A percentile compares a stretch with the other conserved stretches of the same genome.
Conservation (phyloP, 2,113 vertebrate genomes). For the Rhipidura dahli region DNA sequence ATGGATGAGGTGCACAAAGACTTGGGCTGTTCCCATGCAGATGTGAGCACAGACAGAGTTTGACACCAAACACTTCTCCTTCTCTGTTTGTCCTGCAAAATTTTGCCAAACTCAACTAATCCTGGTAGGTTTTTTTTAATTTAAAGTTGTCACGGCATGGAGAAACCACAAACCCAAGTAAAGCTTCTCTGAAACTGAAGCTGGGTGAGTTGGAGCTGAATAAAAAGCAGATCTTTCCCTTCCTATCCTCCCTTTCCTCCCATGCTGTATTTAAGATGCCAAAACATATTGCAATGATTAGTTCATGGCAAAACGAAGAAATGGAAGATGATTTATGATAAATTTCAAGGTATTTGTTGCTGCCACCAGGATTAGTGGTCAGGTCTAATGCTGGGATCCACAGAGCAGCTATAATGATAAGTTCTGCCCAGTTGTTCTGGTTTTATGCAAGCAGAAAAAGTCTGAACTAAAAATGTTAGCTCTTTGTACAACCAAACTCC, state of each 20-base stretch:
- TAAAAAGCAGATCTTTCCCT: neutral
- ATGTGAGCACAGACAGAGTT: rapidly evolving
- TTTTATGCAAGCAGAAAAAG: neutral
- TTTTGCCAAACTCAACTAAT: neutral
- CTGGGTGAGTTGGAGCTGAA: neutral
- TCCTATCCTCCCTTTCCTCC: neutral
- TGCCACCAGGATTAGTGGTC: neutral
- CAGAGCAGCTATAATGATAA: neutral
- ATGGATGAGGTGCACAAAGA: neutral
- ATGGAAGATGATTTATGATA: neutral
- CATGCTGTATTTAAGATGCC: rapidly evolving
- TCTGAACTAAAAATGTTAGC: neutral
- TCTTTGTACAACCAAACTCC: neutral
- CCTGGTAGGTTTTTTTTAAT: neutral
- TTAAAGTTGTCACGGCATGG: neutral
- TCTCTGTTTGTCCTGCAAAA: neutral
- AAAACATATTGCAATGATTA: neutral
- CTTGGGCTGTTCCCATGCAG: rapidly evolving
- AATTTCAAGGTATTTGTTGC: neutral
- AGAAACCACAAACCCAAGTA: neutral
- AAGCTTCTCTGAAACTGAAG: neutral
- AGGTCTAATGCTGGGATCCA: neutral
- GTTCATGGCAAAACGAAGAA: neutral
- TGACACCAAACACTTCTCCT: neutral
- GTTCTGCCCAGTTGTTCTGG: neutral